Base-by-base conservation (phyloP, 2,888 invertebrate genomes). In the Tiphia femorata region DNA sequence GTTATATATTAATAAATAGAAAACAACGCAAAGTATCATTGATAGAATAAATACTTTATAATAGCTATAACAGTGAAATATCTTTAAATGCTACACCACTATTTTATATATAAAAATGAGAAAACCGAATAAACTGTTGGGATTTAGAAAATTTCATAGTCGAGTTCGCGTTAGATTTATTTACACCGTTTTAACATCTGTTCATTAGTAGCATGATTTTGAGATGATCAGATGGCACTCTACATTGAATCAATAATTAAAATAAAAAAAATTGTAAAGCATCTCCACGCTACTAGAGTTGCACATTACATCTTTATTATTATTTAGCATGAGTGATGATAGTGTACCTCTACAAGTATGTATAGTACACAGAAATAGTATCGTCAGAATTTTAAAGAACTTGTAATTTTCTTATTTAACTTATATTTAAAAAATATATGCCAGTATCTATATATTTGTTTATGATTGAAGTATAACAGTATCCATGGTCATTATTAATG, bases 1-100 rank as follows among this genome's bases (percentile, higher is more conserved):
- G 78, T 80, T 80, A 77, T 63, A 73, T 79, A 79, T 76, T 79
- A 79, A 75, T 78, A 75, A 77, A 76, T 67, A 75, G 72, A 73
- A 63, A 72, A 60, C 56, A 75, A 60, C 56, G 67, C 69, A 70
- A 66, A 73, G 62, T 70, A 74, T 76, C 72, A 73, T 73, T 67
- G 70, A 73, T 68, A 74, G 70, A 78, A 75, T 76, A 73, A 74
- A 77, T 78, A 76, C 76, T 79, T 76, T 76, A 75, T 80, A 72
- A 74, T 78, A 72, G 72, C 73, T 80, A 75, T 79, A 78, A 75
- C 72, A 68, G 70, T 70, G 71, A 76, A 75, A 72, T 75, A 76
- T 73, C 75, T 78, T 75, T 70, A 73, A 76, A 78, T 76, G 70
- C 71, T 75, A 74, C 62, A 76, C 67, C 70, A 73, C 66, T 80